Base-by-base conservation (phyloP, 2,797 vertebrate genomes). In the Alosa sapidissima region DNA sequence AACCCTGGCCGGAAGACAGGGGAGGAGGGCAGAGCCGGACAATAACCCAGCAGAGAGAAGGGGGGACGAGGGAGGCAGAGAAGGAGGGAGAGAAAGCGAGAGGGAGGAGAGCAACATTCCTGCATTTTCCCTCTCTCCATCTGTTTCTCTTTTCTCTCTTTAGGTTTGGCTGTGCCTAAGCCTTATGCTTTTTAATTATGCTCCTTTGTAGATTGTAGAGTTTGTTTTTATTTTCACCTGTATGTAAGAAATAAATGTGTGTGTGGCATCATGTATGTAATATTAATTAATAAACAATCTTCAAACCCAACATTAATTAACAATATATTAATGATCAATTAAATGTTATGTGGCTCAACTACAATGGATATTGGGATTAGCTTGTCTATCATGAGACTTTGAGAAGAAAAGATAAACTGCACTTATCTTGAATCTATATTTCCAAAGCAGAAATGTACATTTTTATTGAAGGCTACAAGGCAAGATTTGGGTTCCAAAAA, bases 1-100 rank as follows among this genome's bases (percentile, higher is more conserved):
- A 87, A 85, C 85, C 89, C 88, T 89, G 91, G 90, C 92, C 92
- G 92, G 94, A 94, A 94, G 93, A 92, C 84, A 10, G 84, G 83
- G 87, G 87, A 90, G 91, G 89, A 88, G 86, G 88, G 81, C 88
- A 60, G 52, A 19, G 75, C 82, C 0, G 83, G 89, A 95, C 94
- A 95, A 95, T 91, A 88, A 91, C 89, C 83, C 91, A 88, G 92
- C 52, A 11, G 88, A 92, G 90, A 84, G 86, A 87, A 84, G 86
- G 89, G 85, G 86, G 82, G 85, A 54, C 41, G 89, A 89, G 88
- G 89, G 88, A 90, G 6, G 88, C 84, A 89, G 89, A 86, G 88
- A 89, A 49, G 68, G 33, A 62, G 68, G 68, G 68, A 58, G 72
- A 81, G 49, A 85, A 72, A 82, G 65, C 28, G 5, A 51, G 83